Evolutionary conservation across 2,888 invertebrate genomes (phyloP).

Genomic region (Stenolophus ochropezus): DNA sequence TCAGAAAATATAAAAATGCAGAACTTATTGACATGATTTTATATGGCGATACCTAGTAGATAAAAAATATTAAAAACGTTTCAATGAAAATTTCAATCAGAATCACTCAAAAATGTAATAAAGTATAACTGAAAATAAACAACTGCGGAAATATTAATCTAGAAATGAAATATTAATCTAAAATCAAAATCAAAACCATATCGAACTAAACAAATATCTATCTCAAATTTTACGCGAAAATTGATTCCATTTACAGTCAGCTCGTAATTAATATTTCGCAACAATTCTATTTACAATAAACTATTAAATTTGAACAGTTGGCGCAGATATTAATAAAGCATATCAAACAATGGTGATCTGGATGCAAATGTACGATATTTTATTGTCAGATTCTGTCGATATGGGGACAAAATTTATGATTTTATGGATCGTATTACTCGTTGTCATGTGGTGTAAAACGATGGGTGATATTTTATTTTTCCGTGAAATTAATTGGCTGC

Average conservation of each 20-base stretch:
- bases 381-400: conserved; percentile 36
- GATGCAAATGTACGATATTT: conserved; percentile 30
- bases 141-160: not conserved
- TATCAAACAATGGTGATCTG: conserved; percentile 18
- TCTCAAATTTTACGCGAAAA: not conserved
- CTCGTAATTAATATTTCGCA: conserved; percentile 8
- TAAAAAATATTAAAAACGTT: not conserved
- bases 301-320: conserved; percentile 17
- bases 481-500: conserved; percentile 44
- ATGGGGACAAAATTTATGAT: conserved; percentile 40
- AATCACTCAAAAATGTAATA: not conserved
- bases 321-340: conserved; percentile 21
- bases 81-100: too few species aligned
- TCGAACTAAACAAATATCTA: not conserved
- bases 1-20: too few species aligned
- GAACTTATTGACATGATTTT: too few species aligned
- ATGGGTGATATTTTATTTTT: conserved; percentile 39
- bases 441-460: conserved; percentile 40
- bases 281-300: conserved; percentile 23
- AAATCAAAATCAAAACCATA: not conserved
- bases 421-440: conserved; percentile 49
- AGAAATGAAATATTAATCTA: not conserved
- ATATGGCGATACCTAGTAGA: too few species aligned
- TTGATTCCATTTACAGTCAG: not conserved
- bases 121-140: not conserved